Evolutionary conservation across 2,113 vertebrate species (phyloP).

Genomic region (Crotalus horridus): DNA sequence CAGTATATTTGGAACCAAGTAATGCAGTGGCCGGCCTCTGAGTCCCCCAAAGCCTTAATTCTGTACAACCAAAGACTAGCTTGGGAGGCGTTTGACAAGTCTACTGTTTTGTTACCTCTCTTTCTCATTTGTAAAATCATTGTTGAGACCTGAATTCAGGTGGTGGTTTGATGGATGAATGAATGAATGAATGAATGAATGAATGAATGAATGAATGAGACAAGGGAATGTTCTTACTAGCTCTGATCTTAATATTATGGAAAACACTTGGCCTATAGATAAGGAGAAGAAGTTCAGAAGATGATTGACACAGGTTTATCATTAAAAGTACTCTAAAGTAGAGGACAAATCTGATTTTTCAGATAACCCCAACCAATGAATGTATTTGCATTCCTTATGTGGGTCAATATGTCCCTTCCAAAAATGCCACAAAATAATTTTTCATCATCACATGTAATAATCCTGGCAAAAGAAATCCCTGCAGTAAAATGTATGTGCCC

Average conservation of each 20-base stretch:
- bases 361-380: not conserved
- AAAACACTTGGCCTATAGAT: not conserved
- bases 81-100: not conserved
- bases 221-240: not conserved
- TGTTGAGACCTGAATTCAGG: not conserved
- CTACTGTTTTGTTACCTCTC: not conserved
- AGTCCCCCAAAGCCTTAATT: not conserved
- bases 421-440: constrained; percentile 1
- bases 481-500: constrained; percentile 12
- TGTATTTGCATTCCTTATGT: not conserved
- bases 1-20: not conserved
- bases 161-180: not conserved
- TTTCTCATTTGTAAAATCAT: not conserved
- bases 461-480: constrained; percentile 39
- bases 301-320: not conserved
- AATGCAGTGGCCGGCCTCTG: not conserved
- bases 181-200: not conserved
- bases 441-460: constrained; percentile 34
- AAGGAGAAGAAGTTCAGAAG: not conserved
- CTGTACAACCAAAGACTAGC: not conserved
- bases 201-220: not conserved
- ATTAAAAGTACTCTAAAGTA: not conserved
- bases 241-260: not conserved
- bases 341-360: not conserved
- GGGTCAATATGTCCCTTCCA: not conserved